Evolutionary conservation across 2,797 vertebrate species (phyloP).

Genomic region (Anguilla pacifica): DNA sequence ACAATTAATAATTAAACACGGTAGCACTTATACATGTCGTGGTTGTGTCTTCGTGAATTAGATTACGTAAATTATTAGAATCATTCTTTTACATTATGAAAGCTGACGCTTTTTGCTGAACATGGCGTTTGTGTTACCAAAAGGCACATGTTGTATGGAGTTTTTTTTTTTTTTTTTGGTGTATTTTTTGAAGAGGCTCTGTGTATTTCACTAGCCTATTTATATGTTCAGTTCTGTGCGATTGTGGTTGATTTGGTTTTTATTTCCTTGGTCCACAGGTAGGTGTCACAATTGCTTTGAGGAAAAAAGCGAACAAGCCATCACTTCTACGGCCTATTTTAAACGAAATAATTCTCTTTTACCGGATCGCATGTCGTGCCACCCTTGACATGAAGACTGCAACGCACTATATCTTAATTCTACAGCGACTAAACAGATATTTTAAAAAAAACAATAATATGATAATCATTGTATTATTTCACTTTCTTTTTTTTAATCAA

Average conservation of each 20-base stretch:
- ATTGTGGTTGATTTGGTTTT: slow-evolving; percentile 57
- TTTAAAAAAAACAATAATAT: slow-evolving; percentile 28
- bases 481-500: slow-evolving; percentile 54
- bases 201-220: neutral
- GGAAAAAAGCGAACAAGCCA: slow-evolving; percentile 84
- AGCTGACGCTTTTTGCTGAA: slow-evolving; percentile 22
- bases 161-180: neutral
- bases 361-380: slow-evolving; percentile 83
- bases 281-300: slow-evolving; percentile 99
- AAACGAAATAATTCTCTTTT: slow-evolving; percentile 77
- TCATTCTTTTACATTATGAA: slow-evolving; percentile 20
- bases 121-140: neutral
- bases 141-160: slow-evolving; percentile 5
- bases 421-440: slow-evolving; percentile 65
- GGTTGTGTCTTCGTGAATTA: neutral
- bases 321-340: slow-evolving; percentile 78
- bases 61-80: slow-evolving; percentile 27
- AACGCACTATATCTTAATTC: slow-evolving; percentile 72
- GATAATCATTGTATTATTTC: slow-evolving; percentile 43
- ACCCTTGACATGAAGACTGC: slow-evolving; percentile 81
- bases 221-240: slow-evolving; percentile 24
- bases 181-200: neutral
- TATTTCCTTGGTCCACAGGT: slow-evolving; percentile 92
- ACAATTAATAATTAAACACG: slow-evolving; percentile 60
- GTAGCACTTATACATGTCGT: neutral